Evolutionary conservation across 2,113 vertebrate species (phyloP).

Genomic region (Gasterosteus nipponicus): DNA sequence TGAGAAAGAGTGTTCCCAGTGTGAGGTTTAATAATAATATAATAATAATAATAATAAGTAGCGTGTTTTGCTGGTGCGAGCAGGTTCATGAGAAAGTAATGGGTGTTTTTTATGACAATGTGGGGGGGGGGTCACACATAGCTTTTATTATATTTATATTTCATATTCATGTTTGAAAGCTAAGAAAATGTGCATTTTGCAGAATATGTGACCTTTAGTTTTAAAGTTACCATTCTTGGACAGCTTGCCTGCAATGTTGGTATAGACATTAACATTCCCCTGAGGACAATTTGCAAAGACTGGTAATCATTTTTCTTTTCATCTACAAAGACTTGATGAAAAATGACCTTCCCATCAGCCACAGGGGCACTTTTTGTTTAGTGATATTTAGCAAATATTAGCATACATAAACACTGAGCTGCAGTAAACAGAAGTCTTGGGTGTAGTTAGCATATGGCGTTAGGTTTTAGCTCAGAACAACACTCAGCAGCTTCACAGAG

Average conservation of each 20-base stretch:
- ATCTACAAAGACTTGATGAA: not conserved
- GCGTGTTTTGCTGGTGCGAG: not conserved
- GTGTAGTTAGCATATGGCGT: not conserved
- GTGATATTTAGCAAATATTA: not conserved
- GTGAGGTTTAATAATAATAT: no score
- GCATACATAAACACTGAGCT: not conserved
- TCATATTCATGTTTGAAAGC: not conserved
- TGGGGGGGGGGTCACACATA: not conserved
- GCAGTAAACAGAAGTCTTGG: not conserved
- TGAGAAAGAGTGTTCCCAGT: not conserved
- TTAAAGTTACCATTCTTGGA: not conserved
- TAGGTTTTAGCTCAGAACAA: not conserved
- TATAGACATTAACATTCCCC: not conserved
- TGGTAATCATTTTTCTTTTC: not conserved
- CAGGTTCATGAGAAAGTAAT: not conserved
- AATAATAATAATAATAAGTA: not conserved
- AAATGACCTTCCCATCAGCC: not conserved
- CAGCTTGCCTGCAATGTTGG: not conserved
- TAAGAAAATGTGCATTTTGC: not conserved
- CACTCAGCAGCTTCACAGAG: not conserved
- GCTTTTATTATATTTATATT: no score
- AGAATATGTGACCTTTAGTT: not conserved
- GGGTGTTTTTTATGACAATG: not conserved
- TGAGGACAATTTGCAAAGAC: not conserved
- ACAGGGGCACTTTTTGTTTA: not conserved